A percentile compares a stretch with the other conserved stretches of the same genome.
Conservation (phyloP, 1,140 invertebrate genomes). For the Drosophila repletoides region DNA sequence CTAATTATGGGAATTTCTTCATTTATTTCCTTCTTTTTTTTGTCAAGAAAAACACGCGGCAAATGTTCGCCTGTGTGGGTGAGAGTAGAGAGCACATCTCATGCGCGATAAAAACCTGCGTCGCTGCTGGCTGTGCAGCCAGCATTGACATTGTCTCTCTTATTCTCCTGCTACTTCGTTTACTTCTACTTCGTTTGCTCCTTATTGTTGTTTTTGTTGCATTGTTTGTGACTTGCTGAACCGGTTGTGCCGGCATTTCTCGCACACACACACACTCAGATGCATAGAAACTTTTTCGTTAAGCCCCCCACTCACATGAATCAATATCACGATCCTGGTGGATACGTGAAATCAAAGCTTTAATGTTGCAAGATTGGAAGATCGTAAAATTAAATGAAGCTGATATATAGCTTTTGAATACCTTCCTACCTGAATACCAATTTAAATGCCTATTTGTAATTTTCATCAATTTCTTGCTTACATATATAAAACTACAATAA, state of each 20-base stretch:
- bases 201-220: slow-evolving; percentile 22
- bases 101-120: slow-evolving; percentile 6
- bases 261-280: slow-evolving; percentile 24
- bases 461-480: too few species aligned
- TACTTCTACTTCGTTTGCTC: slow-evolving; percentile 18
- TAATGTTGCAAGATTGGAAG: too few species aligned
- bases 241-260: slow-evolving; percentile 76
- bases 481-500: too few species aligned
- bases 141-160: slow-evolving; percentile 41
- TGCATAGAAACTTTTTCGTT: slow-evolving; percentile 22
- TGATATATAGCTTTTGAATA: too few species aligned
- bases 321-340: too few species aligned
- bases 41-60: slow-evolving; percentile 6
- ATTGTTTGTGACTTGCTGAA: slow-evolving; percentile 69
- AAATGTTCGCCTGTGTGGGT: slow-evolving; percentile 11
- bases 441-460: too few species aligned
- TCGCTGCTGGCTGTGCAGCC: slow-evolving; percentile 1
- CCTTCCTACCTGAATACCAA: too few species aligned
- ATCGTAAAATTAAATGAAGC: too few species aligned
- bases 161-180: slow-evolving; percentile 12
- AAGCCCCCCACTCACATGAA: too few species aligned
- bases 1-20: slow-evolving; percentile 76
- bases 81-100: not conserved
- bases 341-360: too few species aligned
- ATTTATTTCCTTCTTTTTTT: too few species aligned